Base-by-base conservation (phyloP, 1,140 invertebrate species). In the Pectinophora gossypiella region DNA sequence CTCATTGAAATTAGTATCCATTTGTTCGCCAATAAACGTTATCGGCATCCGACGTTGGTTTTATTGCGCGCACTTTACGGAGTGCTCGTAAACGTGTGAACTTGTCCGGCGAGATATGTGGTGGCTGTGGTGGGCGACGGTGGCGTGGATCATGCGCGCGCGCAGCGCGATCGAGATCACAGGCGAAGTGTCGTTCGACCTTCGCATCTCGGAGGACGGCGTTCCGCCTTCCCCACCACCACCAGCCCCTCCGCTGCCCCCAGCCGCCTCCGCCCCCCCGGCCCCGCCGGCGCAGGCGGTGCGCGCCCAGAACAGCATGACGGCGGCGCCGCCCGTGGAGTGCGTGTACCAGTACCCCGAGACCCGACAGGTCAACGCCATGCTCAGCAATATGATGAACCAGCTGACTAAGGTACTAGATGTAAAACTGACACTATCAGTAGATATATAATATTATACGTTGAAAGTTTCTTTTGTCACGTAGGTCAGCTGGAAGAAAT, bases 321-420 rank as follows among this genome's bases (percentile, higher is more conserved):
- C 4, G 10, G 22, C 22, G 22, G 48, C 51, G 4, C 27, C 35
- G 16, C 15, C 20, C n/a, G 44, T 57, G 13, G 62, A 64, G 43
- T 68, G 68, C 43, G 13, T 59, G 12, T 72, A 68, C 49, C 56
- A 68, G 46, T 64, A 58, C 35, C 68, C 68, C 0, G 51, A 68
- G 18, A 53, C 19, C n/a, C 19, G 54, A 9, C 68, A 72, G 19
- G 35, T 59, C 7, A 44, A 66, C n/a, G 59, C 56, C 2, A 38
- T 72, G 35, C 54, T 72, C 9, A 72, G 68, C 42, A 60, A 68
- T 16, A 65, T 72, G 62, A 72, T 72, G 68, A 72, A 72, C 47
- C 51, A 68, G 40, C 36, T 72, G 3, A 59, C 65, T 1, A 63
- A 65, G 60, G 65, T 65, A 51, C 3, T 40, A 12, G 10, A 20